These are phyloP conservation scores for Syrmaticus mikado DNA, from an alignment of 2,113 vertebrate species.

Conservation along the genomic window DNA sequence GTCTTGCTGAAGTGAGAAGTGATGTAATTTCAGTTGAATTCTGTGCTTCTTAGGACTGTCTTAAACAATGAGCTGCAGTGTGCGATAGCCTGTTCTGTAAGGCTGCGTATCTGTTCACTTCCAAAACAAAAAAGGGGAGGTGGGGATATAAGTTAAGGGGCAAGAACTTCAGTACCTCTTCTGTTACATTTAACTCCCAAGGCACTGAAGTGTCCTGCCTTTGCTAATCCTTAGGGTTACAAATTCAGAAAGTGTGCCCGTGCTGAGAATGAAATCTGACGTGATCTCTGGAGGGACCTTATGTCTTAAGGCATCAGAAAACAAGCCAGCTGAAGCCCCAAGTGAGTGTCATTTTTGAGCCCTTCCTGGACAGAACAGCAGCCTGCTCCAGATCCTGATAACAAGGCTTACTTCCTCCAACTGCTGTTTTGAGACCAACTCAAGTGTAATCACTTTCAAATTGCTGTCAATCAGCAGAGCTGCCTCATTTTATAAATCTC, in stretches of 20 bases:
- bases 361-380: background rate
- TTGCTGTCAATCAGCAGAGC: background rate
- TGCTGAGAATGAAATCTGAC: background rate
- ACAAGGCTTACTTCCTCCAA: background rate
- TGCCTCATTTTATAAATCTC: background rate
- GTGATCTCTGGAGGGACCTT: background rate
- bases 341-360: background rate
- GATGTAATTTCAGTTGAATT: conserved; percentile 62
- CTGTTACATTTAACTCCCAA: background rate
- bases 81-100: conserved; percentile 46
- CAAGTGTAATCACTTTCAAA: background rate
- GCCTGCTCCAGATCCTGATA: background rate
- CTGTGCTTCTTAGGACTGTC: conserved; percentile 33
- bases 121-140: background rate
- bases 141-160: background rate
- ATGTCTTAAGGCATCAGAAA: conserved; percentile 1
- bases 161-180: background rate
- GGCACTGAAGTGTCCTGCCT: background rate
- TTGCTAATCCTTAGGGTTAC: background rate
- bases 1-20: conserved; percentile 46
- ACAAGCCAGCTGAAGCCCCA: background rate
- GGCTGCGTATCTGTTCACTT: background rate
- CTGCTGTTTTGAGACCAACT: background rate
- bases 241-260: background rate
- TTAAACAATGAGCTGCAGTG: conserved; percentile 32